Percentiles rank a stretch among this genome's conserved stretches.
Conservation (phyloP, 2,888 invertebrate genomes). For the Athrips mouffetella region DNA sequence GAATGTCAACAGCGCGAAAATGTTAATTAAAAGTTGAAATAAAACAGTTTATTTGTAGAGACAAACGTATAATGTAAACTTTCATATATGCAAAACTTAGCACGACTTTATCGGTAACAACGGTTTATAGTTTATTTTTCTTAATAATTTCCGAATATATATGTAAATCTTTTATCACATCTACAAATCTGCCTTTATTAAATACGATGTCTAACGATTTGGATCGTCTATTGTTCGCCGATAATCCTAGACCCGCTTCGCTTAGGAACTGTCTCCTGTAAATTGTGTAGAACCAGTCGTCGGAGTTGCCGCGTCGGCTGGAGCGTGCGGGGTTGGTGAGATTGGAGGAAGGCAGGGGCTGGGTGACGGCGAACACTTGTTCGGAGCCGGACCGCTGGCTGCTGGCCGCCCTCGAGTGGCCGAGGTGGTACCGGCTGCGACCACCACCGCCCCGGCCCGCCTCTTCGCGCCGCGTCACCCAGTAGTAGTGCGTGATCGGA, state of each 20-base stretch:
- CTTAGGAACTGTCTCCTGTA: slow-evolving; percentile 41
- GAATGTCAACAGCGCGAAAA: too few species aligned
- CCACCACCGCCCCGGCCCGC: slow-evolving; percentile 29
- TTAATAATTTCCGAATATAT: not conserved
- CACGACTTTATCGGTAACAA: too few species aligned
- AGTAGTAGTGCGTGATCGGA: slow-evolving; percentile 66
- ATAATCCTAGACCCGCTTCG: slow-evolving; percentile 21
- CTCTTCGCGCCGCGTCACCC: slow-evolving; percentile 57
- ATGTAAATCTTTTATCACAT: not conserved
- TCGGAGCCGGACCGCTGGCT: not conserved
- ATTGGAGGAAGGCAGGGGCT: too few species aligned
- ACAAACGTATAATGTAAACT: too few species aligned
- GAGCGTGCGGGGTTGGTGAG: too few species aligned
- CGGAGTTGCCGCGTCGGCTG: slow-evolving; percentile 48
- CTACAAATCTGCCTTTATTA: not conserved
- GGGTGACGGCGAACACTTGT: not conserved
- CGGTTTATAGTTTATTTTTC: too few species aligned
- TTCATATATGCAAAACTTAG: too few species aligned
- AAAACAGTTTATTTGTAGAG: too few species aligned
- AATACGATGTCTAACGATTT: slow-evolving; percentile 52
- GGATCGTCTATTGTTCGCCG: slow-evolving; percentile 34
- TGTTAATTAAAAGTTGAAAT: too few species aligned
- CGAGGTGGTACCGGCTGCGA: slow-evolving; percentile 37
- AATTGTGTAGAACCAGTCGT: slow-evolving; percentile 53
- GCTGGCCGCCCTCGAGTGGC: slow-evolving; percentile 27